Conservation (phyloP, 2,113 vertebrate species). For the Stegostoma tigrinum region DNA sequence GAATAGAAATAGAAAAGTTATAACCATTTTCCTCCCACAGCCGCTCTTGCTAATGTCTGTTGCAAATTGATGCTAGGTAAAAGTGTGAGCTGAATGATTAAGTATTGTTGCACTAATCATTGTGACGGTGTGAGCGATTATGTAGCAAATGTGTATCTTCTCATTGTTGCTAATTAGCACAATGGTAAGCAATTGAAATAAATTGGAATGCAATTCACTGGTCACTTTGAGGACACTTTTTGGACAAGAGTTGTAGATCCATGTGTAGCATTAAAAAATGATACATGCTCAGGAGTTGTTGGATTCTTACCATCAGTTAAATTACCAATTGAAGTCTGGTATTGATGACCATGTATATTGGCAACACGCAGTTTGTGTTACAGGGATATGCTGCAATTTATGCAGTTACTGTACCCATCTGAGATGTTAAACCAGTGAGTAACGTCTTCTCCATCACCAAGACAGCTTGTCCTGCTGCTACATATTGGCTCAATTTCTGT, state of each 20-base stretch:
- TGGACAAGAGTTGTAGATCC: neutral
- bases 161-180: neutral
- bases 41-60: neutral
- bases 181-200: too few relatives aligned
- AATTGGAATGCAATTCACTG: neutral
- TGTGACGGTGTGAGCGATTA: neutral
- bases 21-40: neutral
- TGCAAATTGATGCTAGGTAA: neutral
- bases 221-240: neutral
- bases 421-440: constrained; percentile 17
- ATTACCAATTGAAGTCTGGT: neutral
- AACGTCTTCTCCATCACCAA: neutral
- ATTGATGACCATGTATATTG: neutral
- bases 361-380: too few relatives aligned
- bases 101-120: neutral
- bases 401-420: constrained; percentile 19
- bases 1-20: neutral
- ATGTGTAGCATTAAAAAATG: neutral
- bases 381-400: neutral
- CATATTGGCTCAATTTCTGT: neutral
- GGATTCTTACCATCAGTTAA: neutral
- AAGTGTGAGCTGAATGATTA: neutral
- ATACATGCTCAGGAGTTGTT: neutral
- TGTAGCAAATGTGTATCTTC: neutral
- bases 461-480: neutral